phyloP scores from a whole-genome alignment of 2,888 invertebrate genomes.

The Drosophila pullipes region DNA sequence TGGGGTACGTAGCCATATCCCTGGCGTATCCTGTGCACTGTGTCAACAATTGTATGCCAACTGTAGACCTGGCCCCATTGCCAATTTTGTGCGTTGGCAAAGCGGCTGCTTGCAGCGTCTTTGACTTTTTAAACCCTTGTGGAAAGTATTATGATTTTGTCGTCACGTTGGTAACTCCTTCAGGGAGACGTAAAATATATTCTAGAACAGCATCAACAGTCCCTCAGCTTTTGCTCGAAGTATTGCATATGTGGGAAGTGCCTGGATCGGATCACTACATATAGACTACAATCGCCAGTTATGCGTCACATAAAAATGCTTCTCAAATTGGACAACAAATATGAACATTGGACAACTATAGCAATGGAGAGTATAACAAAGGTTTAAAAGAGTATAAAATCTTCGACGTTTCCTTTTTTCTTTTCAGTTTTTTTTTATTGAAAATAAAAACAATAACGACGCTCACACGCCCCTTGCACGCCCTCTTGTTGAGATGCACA shows the following conservation, averaged over 20 bases:
- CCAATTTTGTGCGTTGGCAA: slow-evolving; percentile 4
- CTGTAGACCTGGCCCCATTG: not conserved
- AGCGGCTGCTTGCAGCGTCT: slow-evolving; percentile 34
- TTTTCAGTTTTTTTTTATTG: slow-evolving; percentile 37
- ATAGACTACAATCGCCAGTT: not conserved
- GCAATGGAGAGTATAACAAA: not conserved
- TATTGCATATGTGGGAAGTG: not conserved
- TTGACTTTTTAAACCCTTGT: slow-evolving; percentile 1
- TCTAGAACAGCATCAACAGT: not conserved
- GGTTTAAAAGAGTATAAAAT: not conserved
- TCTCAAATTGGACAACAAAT: not conserved
- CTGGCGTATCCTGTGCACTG: slow-evolving; percentile 38
- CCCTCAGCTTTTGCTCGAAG: no score
- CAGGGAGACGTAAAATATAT: not conserved
- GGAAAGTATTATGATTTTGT: not conserved
- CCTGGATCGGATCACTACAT: not conserved
- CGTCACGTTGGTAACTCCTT: not conserved
- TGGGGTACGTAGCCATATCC: slow-evolving; percentile 4
- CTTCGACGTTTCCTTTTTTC: not conserved
- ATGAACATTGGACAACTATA: not conserved
- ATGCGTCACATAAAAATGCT: not conserved
- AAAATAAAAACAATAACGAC: slow-evolving; percentile 69
- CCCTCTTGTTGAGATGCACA: slow-evolving; percentile 20
- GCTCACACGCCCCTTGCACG: slow-evolving; percentile 36
- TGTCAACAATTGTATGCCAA: slow-evolving; percentile 37